Conservation (phyloP, 2,797 vertebrate genomes). For the Hylomyscus alleni region DNA sequence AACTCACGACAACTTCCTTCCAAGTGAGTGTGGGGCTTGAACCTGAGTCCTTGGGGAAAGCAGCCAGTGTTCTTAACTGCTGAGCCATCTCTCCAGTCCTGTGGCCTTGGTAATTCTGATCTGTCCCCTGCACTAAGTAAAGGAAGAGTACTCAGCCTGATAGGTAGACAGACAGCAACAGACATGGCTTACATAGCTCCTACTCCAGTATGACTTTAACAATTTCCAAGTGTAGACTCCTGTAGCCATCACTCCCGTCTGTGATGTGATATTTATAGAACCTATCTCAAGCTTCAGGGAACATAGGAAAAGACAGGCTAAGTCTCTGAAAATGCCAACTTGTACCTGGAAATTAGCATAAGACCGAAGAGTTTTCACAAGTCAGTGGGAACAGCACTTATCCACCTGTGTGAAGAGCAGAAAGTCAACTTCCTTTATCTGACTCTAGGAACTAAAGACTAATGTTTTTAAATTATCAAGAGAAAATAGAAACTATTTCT, state of each 20-base stretch:
- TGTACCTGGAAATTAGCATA: neutral
- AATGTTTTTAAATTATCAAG: neutral
- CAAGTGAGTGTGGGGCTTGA: neutral
- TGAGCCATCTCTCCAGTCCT: neutral
- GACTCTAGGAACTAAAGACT: neutral
- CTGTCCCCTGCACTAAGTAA: accelerated
- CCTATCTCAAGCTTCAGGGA: neutral
- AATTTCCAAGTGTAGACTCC: neutral
- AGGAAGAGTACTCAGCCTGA: accelerated
- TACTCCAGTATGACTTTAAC: neutral
- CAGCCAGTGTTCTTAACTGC: neutral
- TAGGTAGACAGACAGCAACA: neutral
- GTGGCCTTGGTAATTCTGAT: neutral
- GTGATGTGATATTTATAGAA: too few relatives aligned
- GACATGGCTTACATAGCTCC: neutral
- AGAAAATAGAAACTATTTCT: neutral
- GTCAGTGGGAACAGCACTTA: neutral
- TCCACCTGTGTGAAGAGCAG: neutral
- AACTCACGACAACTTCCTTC: neutral
- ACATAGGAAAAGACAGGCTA: neutral
- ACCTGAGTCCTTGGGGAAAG: neutral
- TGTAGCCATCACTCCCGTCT: neutral
- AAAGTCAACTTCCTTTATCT: neutral
- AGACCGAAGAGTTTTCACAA: neutral
- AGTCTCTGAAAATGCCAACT: neutral